phyloP scores from a whole-genome alignment of 1,140 invertebrate genomes.

The Ericerus pela region DNA sequence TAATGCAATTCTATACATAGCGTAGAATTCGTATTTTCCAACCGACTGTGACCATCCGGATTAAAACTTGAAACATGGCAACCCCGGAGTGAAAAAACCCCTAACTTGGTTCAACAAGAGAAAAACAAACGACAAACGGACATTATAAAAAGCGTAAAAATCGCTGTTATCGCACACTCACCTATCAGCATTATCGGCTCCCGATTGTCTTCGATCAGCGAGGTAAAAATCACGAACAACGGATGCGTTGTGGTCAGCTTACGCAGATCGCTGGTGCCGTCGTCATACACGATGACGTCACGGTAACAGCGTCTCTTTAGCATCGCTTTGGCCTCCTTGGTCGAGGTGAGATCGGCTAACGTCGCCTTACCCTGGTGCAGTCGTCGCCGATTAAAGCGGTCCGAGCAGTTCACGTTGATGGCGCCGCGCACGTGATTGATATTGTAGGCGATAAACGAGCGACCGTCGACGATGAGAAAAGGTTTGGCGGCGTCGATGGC shows the following conservation, averaged over 20 bases:
- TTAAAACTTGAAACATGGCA: too few relatives aligned
- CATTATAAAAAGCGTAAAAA: too few relatives aligned
- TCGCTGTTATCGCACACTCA: too few relatives aligned
- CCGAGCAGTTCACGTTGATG: conserved; percentile 59
- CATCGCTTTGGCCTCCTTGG: conserved; percentile 45
- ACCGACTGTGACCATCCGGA: too few relatives aligned
- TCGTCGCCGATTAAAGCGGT: conserved; percentile 51
- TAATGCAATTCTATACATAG: too few relatives aligned
- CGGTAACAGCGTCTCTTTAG: conserved; percentile 39
- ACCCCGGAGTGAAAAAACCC: too few relatives aligned
- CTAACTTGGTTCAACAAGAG: too few relatives aligned
- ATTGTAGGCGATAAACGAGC: conserved; percentile 57
- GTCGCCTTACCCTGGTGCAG: conserved; percentile 50
- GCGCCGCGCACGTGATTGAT: conserved; percentile 52
- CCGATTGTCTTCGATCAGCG: conserved; percentile 51
- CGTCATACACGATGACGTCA: conserved; percentile 56
- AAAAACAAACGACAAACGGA: too few relatives aligned
- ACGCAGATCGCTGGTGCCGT: conserved; percentile 43
- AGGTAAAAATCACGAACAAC: conserved; percentile 47
- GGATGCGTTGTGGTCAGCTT: conserved; percentile 42
- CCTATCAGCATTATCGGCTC: conserved; percentile 52
- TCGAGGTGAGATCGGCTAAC: conserved; percentile 48
- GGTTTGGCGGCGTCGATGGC: conserved; percentile 27
- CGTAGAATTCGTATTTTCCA: too few relatives aligned
- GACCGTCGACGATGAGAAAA: conserved; percentile 49